Evolutionary conservation across 2,797 vertebrate species (phyloP).

Genomic region (Sebastes alutus): DNA sequence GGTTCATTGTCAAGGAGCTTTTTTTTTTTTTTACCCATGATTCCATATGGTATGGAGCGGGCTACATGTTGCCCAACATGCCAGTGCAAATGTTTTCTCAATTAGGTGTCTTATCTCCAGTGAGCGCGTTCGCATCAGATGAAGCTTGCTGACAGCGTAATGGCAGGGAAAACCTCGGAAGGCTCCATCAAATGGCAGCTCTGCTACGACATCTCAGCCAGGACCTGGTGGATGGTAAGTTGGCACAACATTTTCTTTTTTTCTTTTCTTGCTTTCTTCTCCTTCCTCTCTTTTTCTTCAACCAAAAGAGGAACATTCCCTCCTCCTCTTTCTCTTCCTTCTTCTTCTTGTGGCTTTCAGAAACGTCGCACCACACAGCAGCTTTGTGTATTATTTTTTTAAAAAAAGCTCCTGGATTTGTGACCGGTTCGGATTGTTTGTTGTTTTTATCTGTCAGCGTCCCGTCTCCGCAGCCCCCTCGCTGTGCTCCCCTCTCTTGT

Average conservation of each 20-base stretch:
- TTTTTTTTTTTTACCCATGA: slow-evolving; percentile 95
- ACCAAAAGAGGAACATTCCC: background rate
- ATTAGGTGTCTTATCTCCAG: slow-evolving; percentile 98
- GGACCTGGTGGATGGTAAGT: slow-evolving; percentile 99
- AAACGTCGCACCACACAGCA: background rate
- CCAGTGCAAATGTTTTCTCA: slow-evolving; percentile 98
- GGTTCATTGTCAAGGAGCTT: slow-evolving; percentile 96
- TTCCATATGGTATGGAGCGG: slow-evolving; percentile 97
- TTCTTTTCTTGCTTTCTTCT: slow-evolving; percentile 53
- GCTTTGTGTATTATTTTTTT: slow-evolving; percentile 12
- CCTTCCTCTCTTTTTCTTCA: slow-evolving; percentile 9
- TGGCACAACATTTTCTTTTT: slow-evolving; percentile 82
- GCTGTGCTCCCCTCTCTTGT: background rate
- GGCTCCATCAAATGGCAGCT: slow-evolving; percentile 99
- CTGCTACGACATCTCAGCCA: slow-evolving; percentile 99
- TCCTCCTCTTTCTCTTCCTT: background rate
- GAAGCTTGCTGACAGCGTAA: slow-evolving; percentile 98
- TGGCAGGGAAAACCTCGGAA: slow-evolving; percentile 98
- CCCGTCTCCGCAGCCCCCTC: background rate
- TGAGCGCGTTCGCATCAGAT: slow-evolving; percentile 97
- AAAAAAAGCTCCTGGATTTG: slow-evolving; percentile 10
- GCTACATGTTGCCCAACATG: slow-evolving; percentile 99
- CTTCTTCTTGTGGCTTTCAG: background rate
- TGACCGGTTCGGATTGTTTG: background rate
- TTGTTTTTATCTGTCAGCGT: slow-evolving; percentile 22